Conservation (phyloP, 2,888 invertebrate genomes). For the Tiliacea aurago region DNA sequence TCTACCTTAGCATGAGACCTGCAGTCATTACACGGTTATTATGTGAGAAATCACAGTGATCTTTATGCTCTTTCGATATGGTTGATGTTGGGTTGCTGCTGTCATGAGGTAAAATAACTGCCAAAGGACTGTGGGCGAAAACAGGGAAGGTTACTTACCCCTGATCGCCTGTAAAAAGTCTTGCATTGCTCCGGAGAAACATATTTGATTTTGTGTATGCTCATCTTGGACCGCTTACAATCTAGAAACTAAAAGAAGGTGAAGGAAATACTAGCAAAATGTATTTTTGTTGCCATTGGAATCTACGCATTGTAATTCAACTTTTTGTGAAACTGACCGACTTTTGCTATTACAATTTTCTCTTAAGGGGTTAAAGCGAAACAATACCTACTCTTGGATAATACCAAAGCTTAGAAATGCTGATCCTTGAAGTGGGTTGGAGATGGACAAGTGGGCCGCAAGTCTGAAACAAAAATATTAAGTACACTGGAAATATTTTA, state of each 20-base stretch:
- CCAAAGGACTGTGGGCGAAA: no score
- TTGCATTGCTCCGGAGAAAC: conserved; percentile 68
- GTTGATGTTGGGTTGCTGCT: no score
- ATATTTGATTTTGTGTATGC: conserved; percentile 71
- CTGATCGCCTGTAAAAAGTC: conserved; percentile 69
- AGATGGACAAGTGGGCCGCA: conserved; percentile 73
- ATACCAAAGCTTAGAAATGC: conserved; percentile 63
- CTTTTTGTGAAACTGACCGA: no score
- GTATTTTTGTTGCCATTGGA: background rate
- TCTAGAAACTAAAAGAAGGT: conserved; percentile 59
- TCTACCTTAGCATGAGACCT: no score
- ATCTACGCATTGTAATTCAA: no score
- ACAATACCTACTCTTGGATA: conserved; percentile 58
- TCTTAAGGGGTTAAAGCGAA: background rate
- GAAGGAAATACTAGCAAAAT: no score
- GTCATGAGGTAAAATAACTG: no score
- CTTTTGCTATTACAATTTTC: no score
- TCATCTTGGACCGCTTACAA: conserved; percentile 68
- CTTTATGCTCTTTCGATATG: no score
- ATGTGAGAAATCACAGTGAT: no score
- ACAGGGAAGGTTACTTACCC: conserved; percentile 25
- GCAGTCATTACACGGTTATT: no score
- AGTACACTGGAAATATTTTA: background rate
- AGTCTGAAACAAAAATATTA: conserved; percentile 37
- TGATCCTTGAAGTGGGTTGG: conserved; percentile 59